Base-by-base conservation (phyloP, 2,888 invertebrate species). In the Scelioninae gen. 1 region DNA sequence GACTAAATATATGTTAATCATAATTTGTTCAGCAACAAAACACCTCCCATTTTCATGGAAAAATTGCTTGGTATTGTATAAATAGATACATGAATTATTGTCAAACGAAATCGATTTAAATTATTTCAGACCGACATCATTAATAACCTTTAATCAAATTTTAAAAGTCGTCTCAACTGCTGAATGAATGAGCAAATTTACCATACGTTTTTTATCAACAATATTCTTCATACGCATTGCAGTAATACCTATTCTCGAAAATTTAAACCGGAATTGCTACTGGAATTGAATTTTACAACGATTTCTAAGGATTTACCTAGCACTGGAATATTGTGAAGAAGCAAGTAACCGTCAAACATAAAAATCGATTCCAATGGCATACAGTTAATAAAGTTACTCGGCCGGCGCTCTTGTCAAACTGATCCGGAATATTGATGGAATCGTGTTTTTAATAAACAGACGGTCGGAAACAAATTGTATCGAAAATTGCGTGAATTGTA, bases 391-490 rank as follows among this genome's bases (percentile, higher is more conserved):
- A 74, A 58, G 56, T 68, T 76, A 68, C 53, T 58, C 32, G 56
- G 11, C 38, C 31, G 15, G 53, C 11, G 40, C 34, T 60, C 58
- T 68, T 60, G 51, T 68, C 68, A 60, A 68, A 66, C 55, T 51
- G 53, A 60, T 51, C 53, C 32, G 45, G 45, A 58, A 60, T 76
- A 76, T 76, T 68, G 68, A 76, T 76, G 53, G 63, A 56, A 65
- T 65, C 65, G 47, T 47, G 74, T 56, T 65, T 63, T 74, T 74
- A 74, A 65, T 74, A 65, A 74, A 74, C 56, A 56, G 63, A 40
- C 32, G 45, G n/a, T 40, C 47, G 47, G 47, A 56, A 65, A 76
- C 34, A 68, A 76, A 76, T 76, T 68, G 49, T 45, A 66, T 65
- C 8, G 58, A 76, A 47, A 34, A 47, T 56, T 47, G 47, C 31